These are phyloP conservation scores for Stegostoma tigrinum DNA, from an alignment of 2,113 vertebrate genomes.

Conservation along the genomic window DNA sequence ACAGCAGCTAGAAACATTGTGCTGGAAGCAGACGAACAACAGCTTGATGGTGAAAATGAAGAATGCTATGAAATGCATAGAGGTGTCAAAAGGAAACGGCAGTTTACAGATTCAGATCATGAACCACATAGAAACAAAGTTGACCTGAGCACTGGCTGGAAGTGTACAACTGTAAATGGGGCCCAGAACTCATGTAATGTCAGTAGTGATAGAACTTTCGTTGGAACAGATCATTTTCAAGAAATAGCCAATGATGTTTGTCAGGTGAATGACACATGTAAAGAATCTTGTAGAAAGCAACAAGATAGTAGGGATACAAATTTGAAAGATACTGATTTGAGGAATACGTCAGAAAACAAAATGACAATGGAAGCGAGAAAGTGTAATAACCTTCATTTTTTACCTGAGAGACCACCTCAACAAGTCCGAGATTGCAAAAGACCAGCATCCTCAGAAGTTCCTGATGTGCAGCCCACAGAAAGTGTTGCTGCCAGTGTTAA, in stretches of 20 bases:
- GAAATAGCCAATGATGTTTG: neutral
- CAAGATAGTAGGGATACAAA: neutral
- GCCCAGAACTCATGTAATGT: neutral
- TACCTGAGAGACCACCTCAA: neutral
- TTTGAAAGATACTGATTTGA: neutral
- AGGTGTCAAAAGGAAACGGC: conserved; percentile 22
- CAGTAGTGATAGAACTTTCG: neutral
- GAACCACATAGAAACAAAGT: neutral
- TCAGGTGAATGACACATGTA: neutral
- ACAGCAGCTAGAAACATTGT: neutral
- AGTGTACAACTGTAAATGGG: neutral
- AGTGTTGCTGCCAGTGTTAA: neutral
- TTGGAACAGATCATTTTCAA: neutral
- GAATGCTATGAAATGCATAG: neutral
- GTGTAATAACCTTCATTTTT: neutral
- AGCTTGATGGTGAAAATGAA: neutral
- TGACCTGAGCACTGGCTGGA: neutral
- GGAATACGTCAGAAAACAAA: neutral
- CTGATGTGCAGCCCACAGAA: neutral
- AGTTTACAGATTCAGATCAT: neutral
- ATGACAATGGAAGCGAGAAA: neutral
- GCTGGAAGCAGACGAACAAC: neutral
- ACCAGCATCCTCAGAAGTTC: neutral
- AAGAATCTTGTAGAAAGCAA: neutral
- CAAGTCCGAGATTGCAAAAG: neutral